Evolutionary conservation across 1,140 invertebrate genomes (phyloP).

Genomic region (Galleria mellonella): DNA sequence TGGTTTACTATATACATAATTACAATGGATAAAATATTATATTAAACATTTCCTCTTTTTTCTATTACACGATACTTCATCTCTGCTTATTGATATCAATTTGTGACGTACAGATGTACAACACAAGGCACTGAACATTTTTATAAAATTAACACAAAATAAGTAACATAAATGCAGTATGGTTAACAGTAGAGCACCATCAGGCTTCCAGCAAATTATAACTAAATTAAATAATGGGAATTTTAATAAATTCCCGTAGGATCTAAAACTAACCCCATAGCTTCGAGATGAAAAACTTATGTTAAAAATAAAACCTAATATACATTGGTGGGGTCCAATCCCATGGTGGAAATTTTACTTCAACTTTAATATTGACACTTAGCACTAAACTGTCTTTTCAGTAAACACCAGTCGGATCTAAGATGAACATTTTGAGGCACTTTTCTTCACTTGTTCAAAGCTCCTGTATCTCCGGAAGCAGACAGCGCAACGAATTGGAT

Average conservation of each 20-base stretch:
- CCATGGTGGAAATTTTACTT: slow-evolving; percentile 20
- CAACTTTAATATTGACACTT: too few species aligned
- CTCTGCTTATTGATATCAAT: slow-evolving; percentile 53
- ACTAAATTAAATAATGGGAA: slow-evolving; percentile 18
- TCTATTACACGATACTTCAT: slow-evolving; percentile 50
- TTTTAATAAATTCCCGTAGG: slow-evolving; percentile 50
- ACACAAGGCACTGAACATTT: slow-evolving; percentile 28
- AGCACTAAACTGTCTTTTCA: slow-evolving; percentile 33
- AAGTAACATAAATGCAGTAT: slow-evolving; percentile 13
- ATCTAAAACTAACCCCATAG: slow-evolving; percentile 46
- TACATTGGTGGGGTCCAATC: slow-evolving; percentile 59
- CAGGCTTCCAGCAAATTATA: slow-evolving; percentile 17
- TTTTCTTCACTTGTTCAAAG: slow-evolving; percentile 19
- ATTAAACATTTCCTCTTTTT: slow-evolving; percentile 47
- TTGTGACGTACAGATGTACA: slow-evolving; percentile 49
- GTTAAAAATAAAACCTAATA: slow-evolving; percentile 42
- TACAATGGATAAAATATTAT: slow-evolving; percentile 22
- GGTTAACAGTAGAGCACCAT: slow-evolving; percentile 2
- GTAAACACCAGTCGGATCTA: slow-evolving; percentile 54
- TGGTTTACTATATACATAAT: slow-evolving; percentile 59
- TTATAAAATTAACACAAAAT: slow-evolving; percentile 13
- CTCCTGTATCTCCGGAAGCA: slow-evolving; percentile 56
- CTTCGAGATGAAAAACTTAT: slow-evolving; percentile 15
- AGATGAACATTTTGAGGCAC: slow-evolving; percentile 48
- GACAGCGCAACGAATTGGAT: slow-evolving; percentile 51